A percentile compares a stretch with the other conserved stretches of the same genome.
phyloP scores from a whole-genome alignment of 2,888 invertebrate species.

The Tanaodytes sp. region DNA sequence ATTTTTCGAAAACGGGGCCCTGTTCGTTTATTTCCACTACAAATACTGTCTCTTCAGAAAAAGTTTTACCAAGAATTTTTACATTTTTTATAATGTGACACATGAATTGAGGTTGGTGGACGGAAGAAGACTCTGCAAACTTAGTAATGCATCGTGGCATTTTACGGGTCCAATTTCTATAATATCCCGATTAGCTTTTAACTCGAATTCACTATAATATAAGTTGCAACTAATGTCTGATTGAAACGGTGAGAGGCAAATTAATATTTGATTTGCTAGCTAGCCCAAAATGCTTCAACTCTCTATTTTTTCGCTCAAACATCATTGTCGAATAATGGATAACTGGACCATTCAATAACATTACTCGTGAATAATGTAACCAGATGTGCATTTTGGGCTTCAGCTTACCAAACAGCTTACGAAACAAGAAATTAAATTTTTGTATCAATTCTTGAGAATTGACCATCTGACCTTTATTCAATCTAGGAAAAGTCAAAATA shows the following conservation, averaged over 20 bases:
- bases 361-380: background rate
- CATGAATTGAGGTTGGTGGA: background rate
- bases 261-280: constrained; percentile 23
- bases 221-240: constrained; percentile 25
- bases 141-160: background rate
- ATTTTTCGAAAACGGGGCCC: constrained; percentile 33
- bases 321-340: constrained; percentile 16
- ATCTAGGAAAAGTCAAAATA: constrained; percentile 12
- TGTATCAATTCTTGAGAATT: background rate
- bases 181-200: background rate
- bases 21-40: constrained; percentile 31
- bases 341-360: too few relatives aligned
- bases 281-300: constrained; percentile 26
- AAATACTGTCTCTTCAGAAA: constrained; percentile 25
- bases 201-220: constrained; percentile 14
- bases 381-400: background rate
- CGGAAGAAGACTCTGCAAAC: background rate
- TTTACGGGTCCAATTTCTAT: constrained; percentile 3
- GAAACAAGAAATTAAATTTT: constrained; percentile 16
- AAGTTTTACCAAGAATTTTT: constrained; percentile 16
- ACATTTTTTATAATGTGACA: constrained; percentile 15
- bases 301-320: constrained; percentile 23
- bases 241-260: constrained; percentile 22
- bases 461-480: constrained; percentile 8
- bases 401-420: constrained; percentile 18